Percentiles rank a stretch among this genome's conserved stretches.
phyloP scores from a whole-genome alignment of 2,113 vertebrate genomes.

The Gallinago jamesoni region DNA sequence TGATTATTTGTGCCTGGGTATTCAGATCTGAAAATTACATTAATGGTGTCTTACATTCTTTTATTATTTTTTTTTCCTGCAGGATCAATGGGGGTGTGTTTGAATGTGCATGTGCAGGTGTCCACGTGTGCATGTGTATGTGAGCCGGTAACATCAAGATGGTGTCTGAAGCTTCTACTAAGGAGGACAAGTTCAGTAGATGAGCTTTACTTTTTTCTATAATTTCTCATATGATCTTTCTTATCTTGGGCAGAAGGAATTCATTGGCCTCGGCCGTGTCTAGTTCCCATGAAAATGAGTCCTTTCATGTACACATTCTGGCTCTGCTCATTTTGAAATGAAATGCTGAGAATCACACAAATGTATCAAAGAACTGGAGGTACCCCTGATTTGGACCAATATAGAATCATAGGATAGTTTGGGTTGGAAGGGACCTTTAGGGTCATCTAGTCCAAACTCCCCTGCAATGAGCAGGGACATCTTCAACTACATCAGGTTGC shows the following conservation, averaged over 20 bases:
- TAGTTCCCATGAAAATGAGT: background rate
- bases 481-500: background rate
- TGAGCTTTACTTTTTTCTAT: background rate
- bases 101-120: background rate
- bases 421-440: background rate
- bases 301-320: background rate
- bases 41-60: rapidly evolving
- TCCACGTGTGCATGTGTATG: rapidly evolving
- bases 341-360: background rate
- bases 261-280: background rate
- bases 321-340: background rate
- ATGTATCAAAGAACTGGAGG: background rate
- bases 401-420: background rate
- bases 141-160: background rate
- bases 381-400: background rate
- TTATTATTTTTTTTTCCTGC: background rate
- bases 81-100: background rate
- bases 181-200: background rate
- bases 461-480: background rate
- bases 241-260: background rate
- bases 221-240: background rate
- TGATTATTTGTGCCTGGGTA: background rate
- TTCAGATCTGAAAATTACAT: background rate
- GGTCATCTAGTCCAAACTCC: background rate
- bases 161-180: background rate